Evolutionary conservation across 1,140 invertebrate species (phyloP), one percentile per base, ranked within the genome.

Genomic region (Leptestheria dahalacensis): DNA sequence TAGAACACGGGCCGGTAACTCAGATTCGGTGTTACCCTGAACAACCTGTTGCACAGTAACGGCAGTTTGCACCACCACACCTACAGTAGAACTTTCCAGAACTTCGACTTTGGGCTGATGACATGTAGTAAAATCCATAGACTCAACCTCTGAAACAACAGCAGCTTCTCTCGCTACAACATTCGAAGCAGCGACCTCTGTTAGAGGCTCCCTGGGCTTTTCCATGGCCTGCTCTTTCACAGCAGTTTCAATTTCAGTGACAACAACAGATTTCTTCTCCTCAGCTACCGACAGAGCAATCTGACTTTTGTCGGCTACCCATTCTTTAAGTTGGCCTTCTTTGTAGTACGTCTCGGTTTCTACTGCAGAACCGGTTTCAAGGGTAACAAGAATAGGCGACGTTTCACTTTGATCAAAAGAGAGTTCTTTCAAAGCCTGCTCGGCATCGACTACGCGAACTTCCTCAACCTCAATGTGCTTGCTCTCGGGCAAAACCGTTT

Each of bases 21-120:
- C 58, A 10, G 23, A 23, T 12, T 24, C 48, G 1, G 48, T 26
- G 18, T 26, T 50, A 33, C 58, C 58, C 29, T 60, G 25, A 23
- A 60, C 48, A 4, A 60, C 58, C 33, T 60, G 58, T 3, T 28
- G n/a, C n/a, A 60, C 58, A 1, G 58, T 28, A 12, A 46, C 58
- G 50, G 49, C 50, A 25, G 29, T 24, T 21, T 50, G 47, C 21
- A 33, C 48, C 12, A 33, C 48, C 10, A 60, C 41, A 11, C 20
- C 26, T 15, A 60, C 26, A 10, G 47, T 60, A 10, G 48, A 12
- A 4, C 28, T 52, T 25, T 60, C 58, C 1, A 21, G n/a, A 10
- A 26, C 9, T 6, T 47, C 26, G 15, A 11, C 48, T 4, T 60
- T 23, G 15, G 26, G 33, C 9, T 48, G 18, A 21, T 52, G 25